Evolutionary conservation across 2,888 invertebrate species (phyloP).

Genomic region (Periphyllus acericola): DNA sequence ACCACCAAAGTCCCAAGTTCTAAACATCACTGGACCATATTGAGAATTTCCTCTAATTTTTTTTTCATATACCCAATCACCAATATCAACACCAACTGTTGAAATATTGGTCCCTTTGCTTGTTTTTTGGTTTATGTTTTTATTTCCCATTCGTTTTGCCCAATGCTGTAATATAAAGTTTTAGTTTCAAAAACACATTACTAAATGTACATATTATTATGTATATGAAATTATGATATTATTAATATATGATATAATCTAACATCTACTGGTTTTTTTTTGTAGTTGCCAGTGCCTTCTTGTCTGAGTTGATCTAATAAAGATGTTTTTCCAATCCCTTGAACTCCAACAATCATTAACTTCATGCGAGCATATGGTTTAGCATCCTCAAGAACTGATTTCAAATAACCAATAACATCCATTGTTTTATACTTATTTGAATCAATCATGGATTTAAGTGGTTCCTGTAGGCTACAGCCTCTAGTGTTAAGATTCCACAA

Average conservation of each 20-base stretch:
- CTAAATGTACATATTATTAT: neutral
- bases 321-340: conserved; percentile 90
- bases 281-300: conserved; percentile 80
- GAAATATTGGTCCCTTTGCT: conserved; percentile 86
- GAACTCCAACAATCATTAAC: conserved; percentile 93
- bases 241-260: conserved; percentile 59
- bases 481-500: conserved; percentile 95
- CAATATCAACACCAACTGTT: conserved; percentile 97
- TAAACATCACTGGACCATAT: conserved; percentile 86
- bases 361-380: conserved; percentile 95
- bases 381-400: conserved; percentile 88
- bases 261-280: conserved; percentile 78
- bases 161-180: conserved; percentile 76
- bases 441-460: conserved; percentile 88
- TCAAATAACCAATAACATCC: conserved; percentile 93
- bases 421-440: conserved; percentile 94
- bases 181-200: conserved; percentile 13
- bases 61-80: conserved; percentile 92
- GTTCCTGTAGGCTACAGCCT: conserved; percentile 88
- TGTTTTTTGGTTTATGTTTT: conserved; percentile 80
- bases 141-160: conserved; percentile 95
- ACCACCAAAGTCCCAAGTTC: conserved; percentile 99
- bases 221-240: no score
- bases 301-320: conserved; percentile 86
- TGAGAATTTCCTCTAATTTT: conserved; percentile 79